phyloP scores from a whole-genome alignment of 2,888 invertebrate species.

The Thereva nobilitata region DNA sequence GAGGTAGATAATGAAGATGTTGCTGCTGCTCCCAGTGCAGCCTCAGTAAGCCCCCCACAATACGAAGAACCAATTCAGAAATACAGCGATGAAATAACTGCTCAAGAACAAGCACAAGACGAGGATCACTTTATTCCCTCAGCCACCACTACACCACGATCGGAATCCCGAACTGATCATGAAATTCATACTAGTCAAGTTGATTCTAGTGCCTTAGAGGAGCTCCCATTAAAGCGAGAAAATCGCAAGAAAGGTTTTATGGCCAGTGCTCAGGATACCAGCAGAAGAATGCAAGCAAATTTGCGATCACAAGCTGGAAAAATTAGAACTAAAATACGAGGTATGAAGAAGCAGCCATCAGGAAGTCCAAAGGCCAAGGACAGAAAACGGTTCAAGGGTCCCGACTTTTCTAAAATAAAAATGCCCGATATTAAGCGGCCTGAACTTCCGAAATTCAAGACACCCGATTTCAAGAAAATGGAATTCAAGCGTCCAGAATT shows the following conservation, averaged over 20 bases:
- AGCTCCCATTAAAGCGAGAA: conserved; percentile 65
- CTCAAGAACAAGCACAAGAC: conserved; percentile 65
- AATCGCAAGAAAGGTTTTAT: conserved; percentile 61
- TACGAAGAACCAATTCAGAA: conserved; percentile 42
- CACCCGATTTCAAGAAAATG: conserved; percentile 53
- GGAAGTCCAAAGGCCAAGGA: conserved; percentile 55
- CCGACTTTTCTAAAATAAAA: conserved; percentile 58
- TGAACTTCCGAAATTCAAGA: conserved; percentile 45
- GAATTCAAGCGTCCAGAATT: conserved; percentile 55
- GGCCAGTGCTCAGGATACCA: conserved; percentile 61
- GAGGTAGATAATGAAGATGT: conserved; percentile 17
- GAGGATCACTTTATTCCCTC: conserved; percentile 67
- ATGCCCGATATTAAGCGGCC: conserved; percentile 56
- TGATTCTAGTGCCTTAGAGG: conserved; percentile 69
- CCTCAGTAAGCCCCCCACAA: conserved; percentile 51
- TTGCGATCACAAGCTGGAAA: conserved; percentile 73
- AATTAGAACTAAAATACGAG: conserved; percentile 69
- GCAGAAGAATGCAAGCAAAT: conserved; percentile 66
- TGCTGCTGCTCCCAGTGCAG: neutral
- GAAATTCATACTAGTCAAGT: conserved; percentile 71
- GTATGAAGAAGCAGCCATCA: conserved; percentile 60
- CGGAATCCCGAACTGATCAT: conserved; percentile 66
- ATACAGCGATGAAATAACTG: conserved; percentile 54
- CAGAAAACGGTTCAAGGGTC: conserved; percentile 54
- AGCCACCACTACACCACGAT: conserved; percentile 61